phyloP scores from a whole-genome alignment of 2,888 invertebrate genomes.

The Meganola albula region DNA sequence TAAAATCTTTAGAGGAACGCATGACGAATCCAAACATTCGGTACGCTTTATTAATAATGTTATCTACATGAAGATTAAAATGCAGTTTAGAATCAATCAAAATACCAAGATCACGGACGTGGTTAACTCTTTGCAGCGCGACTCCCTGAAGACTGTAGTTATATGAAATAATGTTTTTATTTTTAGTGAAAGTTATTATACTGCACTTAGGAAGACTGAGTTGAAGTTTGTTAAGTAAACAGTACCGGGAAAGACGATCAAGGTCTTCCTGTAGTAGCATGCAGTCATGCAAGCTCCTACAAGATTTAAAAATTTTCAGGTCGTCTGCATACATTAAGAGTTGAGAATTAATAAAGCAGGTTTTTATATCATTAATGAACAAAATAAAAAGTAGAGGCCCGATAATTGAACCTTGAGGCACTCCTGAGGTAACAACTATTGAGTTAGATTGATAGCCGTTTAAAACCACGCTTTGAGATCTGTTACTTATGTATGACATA shows the following conservation, averaged over 20 bases:
- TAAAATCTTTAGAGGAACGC: slow-evolving; percentile 9
- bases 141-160: neutral
- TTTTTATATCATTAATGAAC: slow-evolving; percentile 2
- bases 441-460: neutral
- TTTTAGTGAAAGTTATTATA: neutral
- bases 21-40: slow-evolving; percentile 17
- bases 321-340: neutral
- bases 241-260: neutral
- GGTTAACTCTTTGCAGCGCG: neutral
- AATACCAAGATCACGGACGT: slow-evolving; percentile 14
- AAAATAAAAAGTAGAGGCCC: neutral
- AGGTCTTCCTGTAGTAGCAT: neutral
- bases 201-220: no score
- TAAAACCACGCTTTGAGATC: neutral
- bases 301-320: neutral
- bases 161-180: neutral
- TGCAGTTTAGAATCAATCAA: slow-evolving; percentile 13
- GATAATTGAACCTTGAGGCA: neutral
- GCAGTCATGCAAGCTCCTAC: neutral
- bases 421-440: neutral
- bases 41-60: slow-evolving; percentile 13
- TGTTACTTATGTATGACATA: slow-evolving; percentile 1
- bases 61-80: slow-evolving; percentile 12
- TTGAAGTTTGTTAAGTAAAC: no score
- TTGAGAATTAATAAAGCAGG: neutral